Evolutionary conservation across 2,888 invertebrate genomes (phyloP).

Genomic region (Ophioninae sp.): DNA sequence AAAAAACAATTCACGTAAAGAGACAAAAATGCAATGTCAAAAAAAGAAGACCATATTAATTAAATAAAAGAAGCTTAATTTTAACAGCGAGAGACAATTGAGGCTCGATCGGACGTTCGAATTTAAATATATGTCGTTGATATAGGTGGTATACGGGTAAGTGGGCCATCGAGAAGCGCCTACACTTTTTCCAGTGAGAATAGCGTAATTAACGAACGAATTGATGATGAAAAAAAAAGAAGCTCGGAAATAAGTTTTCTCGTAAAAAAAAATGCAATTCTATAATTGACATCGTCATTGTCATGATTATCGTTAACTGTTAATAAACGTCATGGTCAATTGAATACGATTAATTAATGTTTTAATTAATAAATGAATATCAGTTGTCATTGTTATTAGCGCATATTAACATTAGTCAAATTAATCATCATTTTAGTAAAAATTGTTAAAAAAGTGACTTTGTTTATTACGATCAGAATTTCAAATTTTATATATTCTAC

Average conservation of each 20-base stretch:
- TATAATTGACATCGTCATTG: constrained; percentile 15
- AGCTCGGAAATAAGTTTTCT: not conserved
- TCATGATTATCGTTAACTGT: constrained; percentile 10
- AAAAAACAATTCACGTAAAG: not conserved
- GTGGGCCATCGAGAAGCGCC: constrained; percentile 65
- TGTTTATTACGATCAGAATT: not conserved
- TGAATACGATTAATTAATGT: too few species aligned
- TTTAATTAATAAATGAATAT: constrained; percentile 3
- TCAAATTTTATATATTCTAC: constrained; percentile 17
- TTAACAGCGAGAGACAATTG: constrained; percentile 41
- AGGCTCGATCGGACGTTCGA: constrained; percentile 41
- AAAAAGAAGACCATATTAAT: constrained; percentile 6
- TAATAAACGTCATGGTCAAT: not conserved
- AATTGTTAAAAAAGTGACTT: too few species aligned
- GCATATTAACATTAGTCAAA: not conserved
- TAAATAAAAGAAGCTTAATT: constrained; percentile 24
- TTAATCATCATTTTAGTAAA: too few species aligned
- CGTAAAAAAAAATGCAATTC: not conserved
- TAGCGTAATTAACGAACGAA: constrained; percentile 49
- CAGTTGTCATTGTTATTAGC: not conserved
- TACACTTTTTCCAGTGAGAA: constrained; percentile 63
- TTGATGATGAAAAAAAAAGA: constrained; percentile 11
- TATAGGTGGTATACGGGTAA: constrained; percentile 66
- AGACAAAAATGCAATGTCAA: not conserved
- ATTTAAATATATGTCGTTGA: constrained; percentile 58